These are phyloP conservation scores for Aporophyla lueneburgensis DNA, from an alignment of 2,888 invertebrate genomes.

Conservation along the genomic window DNA sequence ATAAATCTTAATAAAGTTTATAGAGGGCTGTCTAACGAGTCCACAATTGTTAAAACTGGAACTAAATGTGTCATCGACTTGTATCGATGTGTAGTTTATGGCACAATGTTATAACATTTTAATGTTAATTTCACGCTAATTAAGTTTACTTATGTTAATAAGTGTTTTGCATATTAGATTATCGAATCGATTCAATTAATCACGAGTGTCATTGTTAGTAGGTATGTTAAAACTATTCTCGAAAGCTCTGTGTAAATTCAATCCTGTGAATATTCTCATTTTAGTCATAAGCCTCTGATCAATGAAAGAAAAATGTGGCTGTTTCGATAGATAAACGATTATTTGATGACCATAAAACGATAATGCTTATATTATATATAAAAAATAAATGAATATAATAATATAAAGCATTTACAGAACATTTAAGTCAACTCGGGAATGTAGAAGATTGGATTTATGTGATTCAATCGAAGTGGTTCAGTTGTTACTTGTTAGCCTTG, in stretches of 20 bases:
- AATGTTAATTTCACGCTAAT: conserved; percentile 44
- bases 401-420: neutral
- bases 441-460: neutral
- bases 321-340: neutral
- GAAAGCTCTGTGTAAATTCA: neutral
- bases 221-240: neutral
- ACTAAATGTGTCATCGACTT: neutral
- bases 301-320: neutral
- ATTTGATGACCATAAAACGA: neutral
- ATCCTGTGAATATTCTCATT: neutral
- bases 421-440: neutral
- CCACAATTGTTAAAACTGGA: conserved; percentile 3
- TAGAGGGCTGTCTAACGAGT: conserved; percentile 1
- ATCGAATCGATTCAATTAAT: conserved; percentile 11
- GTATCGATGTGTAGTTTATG: conserved; percentile 22
- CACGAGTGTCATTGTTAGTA: neutral
- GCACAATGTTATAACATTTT: conserved; percentile 28
- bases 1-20: neutral
- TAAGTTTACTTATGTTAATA: conserved; percentile 48
- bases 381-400: too few species aligned
- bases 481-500: neutral
- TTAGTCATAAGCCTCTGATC: neutral
- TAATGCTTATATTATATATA: neutral
- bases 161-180: conserved; percentile 37
- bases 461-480: neutral